Evolutionary conservation across 2,797 vertebrate genomes (phyloP).

Genomic region (Darevskia nairensis): DNA sequence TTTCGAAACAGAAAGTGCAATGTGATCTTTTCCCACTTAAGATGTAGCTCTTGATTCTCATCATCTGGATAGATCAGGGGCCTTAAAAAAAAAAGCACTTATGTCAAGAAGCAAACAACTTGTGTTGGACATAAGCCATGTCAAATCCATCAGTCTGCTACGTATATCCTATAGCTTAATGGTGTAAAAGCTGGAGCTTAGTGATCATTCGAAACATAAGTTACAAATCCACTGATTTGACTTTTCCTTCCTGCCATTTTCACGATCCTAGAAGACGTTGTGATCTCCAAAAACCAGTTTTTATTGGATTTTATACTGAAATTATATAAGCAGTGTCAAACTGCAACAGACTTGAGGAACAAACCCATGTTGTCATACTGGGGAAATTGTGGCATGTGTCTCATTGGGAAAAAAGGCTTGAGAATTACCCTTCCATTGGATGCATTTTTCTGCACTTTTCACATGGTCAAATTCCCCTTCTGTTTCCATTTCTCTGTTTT

Average conservation of each 20-base stretch:
- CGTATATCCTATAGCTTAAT: background rate
- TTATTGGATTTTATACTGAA: background rate
- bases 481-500: no score
- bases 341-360: background rate
- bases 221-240: background rate
- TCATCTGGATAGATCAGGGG: background rate
- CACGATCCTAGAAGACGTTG: background rate
- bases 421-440: no score
- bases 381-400: no score
- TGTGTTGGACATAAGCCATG: background rate
- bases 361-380: background rate
- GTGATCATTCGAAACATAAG: background rate
- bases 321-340: background rate
- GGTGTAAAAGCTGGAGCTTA: background rate
- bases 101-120: background rate
- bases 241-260: background rate
- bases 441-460: no score
- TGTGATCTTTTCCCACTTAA: background rate
- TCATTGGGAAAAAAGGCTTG: no score
- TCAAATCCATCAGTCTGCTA: background rate
- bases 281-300: background rate
- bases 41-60: background rate
- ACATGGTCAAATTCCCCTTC: no score
- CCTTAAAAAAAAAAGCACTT: background rate
- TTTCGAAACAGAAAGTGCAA: slow-evolving; percentile 9